Base-by-base conservation (phyloP, 2,113 vertebrate species). In the Martes martes region DNA sequence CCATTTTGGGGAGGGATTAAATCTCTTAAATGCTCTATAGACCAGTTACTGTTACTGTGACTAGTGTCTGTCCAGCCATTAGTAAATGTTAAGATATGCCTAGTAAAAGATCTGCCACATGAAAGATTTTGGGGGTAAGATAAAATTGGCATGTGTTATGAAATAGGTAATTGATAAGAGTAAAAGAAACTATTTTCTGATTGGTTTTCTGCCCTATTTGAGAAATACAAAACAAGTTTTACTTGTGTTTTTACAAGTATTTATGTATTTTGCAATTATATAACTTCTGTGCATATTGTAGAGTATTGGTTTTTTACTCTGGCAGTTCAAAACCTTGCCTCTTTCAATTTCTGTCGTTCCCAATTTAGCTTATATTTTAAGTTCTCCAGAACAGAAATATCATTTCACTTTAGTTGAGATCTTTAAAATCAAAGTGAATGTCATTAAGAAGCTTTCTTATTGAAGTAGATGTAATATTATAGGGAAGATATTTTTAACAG, bases 341-440 rank as follows among this genome's bases (percentile, higher is more conserved):
- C 61, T 90, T 96, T 87, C 2, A 42, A 18, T 82, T 85, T 92
- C 57, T 92, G 4, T 87, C 65, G 61, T 89, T 93, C 55, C 89
- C n/a, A 63, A 8, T 83, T 97, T 95, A 87, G 50, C 96, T 97
- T 13, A 63, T 82, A 83, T 93, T 95, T 95, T 67, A 94, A 88
- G 33, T 95, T 92, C 36, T 97, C 33, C 39, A 92, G 80, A 96
- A 94, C 31, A 76, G 50, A 96, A 93, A 81, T 87, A 91, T n/a
- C 76, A 88, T 67, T 97, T 92, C 52, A 47, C 23, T 91, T 93
- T 18, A 73, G 0, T 65, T 92, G 89, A 96, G 52, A 73, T 81
- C n/a, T 93, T 89, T 86, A 87, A 87, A 96, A 82, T 94, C 78
- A 94, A 55, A 78, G n/a, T 59, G 63, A 76, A 69, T 74, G 18